Base-by-base conservation (phyloP, 1,140 invertebrate genomes). In the Paraescarpia echinospica region DNA sequence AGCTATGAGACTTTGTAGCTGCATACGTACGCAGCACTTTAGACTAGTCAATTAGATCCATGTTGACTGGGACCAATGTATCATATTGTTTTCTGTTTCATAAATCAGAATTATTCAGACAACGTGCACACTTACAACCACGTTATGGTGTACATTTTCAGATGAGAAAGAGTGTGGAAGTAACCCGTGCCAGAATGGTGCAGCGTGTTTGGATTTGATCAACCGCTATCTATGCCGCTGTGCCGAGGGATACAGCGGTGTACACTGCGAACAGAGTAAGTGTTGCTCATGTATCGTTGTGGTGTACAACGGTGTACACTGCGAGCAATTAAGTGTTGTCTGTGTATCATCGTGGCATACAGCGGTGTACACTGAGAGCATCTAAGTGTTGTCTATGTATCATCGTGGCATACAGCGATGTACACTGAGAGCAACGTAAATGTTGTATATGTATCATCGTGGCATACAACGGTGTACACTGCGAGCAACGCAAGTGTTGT, bases 301-400 rank as follows among this genome's bases (percentile, higher is more conserved):
- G n/a, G 93, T 92, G 35, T 93, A 89, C 31, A 93, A 92, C 22
- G 90, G 98, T 99, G 88, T 51, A 35, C 33, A 89, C 8, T 93
- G 92, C 48, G 91, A 92, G 35, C 98, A 99, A 35, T 12, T 90
- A 90, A 90, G 8, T 51, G 1, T 27, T 77, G 59, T 77, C 22
- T 31, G 27, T 77, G 59, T 27, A 27, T 4, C 59, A 77, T 77
- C 41, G 59, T 92, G n/a, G 93, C 92, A 35, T 93, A 91, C 31
- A 93, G 92, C 22, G 90, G 98, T 99, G 88, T 51, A 35, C 33
- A 35, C 8, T 93, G 92, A 33, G 91, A 93, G 35, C 98, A 99
- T 6, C 4, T 41, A 41, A 41, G 41, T 41, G 41, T 41, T 41
- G 41, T 41, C 12, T 41, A 12, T 41, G 41, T 41, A 12, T 12